Base-by-base conservation (phyloP, 1,140 invertebrate genomes). In the Drosophila yakuba region DNA sequence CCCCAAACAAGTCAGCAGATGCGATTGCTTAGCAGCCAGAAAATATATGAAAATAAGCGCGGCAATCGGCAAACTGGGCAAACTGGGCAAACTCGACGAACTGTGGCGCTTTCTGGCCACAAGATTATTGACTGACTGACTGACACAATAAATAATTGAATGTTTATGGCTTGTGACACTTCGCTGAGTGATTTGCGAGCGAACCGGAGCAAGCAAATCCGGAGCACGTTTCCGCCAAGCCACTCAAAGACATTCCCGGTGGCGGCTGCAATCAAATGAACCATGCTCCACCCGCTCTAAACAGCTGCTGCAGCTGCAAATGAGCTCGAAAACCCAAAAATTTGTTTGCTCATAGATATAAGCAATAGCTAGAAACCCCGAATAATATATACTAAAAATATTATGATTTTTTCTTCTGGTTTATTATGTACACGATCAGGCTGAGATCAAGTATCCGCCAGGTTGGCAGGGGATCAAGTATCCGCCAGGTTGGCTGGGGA, bases 111-210 rank as follows among this genome's bases (percentile, higher is more conserved):
- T 69, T 45, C 36, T 28, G 17, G 47, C 47, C 61, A 2, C 47
- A 35, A 71, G 64, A 71, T 57, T 69, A 69, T 71, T 58, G 64
- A 66, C 60, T 58, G 32, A 68, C 64, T 68, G 64, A 68, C 64
- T 68, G 64, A 38, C 43, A 35, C 32, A 68, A 68, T 54, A 43
- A 36, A 25, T 57, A 52, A 68, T 68, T 66, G 60, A 66, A 66
- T 52, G 60, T 63, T 66, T 20, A 68, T 50, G 60, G 39, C 15
- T 50, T 50, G 45, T 32, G n/a, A 4, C 38, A 25, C 38, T 15
- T 14, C 3, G 38, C 8, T 32, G 60, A 38, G 64, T 51, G 64
- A 63, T 63, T 41, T 68, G 28, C 2, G 28, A 68, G 45, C 64
- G 28, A 38, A 7, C 45, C 38, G 44, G 64, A 15, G 35, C 50